Conservation (phyloP, 2,113 vertebrate species). For the Grammomys dolichurus region DNA sequence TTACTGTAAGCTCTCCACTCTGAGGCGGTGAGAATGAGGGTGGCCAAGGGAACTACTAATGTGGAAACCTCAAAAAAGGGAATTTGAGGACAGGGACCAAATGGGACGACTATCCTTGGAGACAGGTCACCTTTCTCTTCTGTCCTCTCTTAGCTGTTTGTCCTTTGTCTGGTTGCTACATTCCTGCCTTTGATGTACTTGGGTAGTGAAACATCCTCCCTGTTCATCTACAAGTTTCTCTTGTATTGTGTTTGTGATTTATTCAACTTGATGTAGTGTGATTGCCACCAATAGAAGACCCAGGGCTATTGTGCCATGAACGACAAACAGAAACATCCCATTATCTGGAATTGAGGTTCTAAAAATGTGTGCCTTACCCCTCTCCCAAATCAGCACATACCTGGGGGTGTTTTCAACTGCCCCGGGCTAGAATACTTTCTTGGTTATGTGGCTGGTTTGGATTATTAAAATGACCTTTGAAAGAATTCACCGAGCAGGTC, state of each 20-base stretch:
- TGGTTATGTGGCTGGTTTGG: conserved; percentile 42
- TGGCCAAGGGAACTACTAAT: background rate
- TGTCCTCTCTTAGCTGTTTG: background rate
- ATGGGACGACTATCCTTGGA: background rate
- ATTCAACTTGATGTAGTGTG: background rate
- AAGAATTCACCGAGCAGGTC: conserved; percentile 72
- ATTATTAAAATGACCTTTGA: conserved; percentile 73
- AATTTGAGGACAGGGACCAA: background rate
- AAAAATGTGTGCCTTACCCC: background rate
- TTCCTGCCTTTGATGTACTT: background rate
- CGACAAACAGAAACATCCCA: conserved; percentile 57
- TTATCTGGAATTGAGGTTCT: conserved; percentile 57
- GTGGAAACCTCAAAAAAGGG: background rate
- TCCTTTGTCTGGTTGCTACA: background rate
- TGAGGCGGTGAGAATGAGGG: background rate
- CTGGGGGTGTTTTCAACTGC: conserved; percentile 60
- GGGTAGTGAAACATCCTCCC: background rate
- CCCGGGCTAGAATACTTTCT: conserved; percentile 22
- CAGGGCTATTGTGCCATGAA: background rate
- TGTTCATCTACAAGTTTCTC: background rate
- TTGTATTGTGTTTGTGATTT: background rate
- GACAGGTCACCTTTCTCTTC: background rate
- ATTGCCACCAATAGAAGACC: conserved; percentile 1
- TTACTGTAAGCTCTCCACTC: background rate
- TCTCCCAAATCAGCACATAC: conserved; percentile 39